Evolutionary conservation across 2,888 invertebrate genomes (phyloP), one percentile per base, ranked within the genome.

Genomic region (Eudasyphora cyanicolor): DNA sequence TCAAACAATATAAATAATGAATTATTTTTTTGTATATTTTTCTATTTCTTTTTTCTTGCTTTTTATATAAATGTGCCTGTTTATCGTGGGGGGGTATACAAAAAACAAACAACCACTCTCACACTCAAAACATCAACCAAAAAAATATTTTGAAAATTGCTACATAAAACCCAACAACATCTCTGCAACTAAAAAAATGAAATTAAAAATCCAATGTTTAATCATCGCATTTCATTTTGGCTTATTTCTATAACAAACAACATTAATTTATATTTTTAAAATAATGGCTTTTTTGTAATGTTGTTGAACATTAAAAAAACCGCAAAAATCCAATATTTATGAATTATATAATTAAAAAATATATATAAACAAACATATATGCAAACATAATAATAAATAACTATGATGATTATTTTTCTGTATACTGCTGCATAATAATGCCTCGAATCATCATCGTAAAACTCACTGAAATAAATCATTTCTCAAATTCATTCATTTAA

Each of bases 1-100:
- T 78, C 80, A 78, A 86, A 88, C 88, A 87, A 88, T 87, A 87
- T 87, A 86, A 90, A 90, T 90, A 90, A 91, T 90, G 86, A 88
- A 88, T 87, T 81, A 88, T 88, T 89, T 88, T 86, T 91, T 89
- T 89, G 86, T 91, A 89, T 91, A 90, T 91, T 90, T 91, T 91
- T 90, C 89, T 90, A 89, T 90, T 91, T 91, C 89, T 91, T 90
- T 90, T 91, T 91, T 91, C 89, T 89, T 88, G 91, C 91, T 91
- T 90, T 89, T 90, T 90, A 88, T 89, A 88, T 81, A 84, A 84
- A 81, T 91, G 89, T 89, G 91, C 90, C 91, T 91, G 89, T 91
- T 88, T 81, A 54, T 84, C n/a, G 24, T 32, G 75, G 87, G 91
- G 90, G 91, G 91, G 90, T 89, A 87, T 90, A n/a, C n/a, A n/a